Evolutionary conservation across 1,140 invertebrate species (phyloP), one percentile per base, ranked within the genome.

Genomic region (Drosophila subobscura): DNA sequence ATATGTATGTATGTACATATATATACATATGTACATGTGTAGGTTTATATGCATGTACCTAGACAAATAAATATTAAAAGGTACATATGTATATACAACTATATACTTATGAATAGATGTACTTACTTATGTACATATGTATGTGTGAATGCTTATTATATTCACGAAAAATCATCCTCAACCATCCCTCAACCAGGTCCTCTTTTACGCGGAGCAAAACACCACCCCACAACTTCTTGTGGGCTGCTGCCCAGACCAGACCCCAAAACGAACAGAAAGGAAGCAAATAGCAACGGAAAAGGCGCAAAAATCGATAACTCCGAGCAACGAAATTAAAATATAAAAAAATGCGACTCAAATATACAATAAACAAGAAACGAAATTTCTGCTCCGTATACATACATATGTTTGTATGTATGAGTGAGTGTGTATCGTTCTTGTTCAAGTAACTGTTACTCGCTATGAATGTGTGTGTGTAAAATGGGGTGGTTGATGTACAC

Each of bases 241-340:
- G 23, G 53, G 22, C 20, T 10, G 3, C 29, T 33, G 3, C 29
- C 29, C 27, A 29, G 7, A 8, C 29, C 29, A 33, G 7, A 8
- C 29, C 29, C 29, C 7, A 37, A 37, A 12, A 3, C 33, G 1
- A 37, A 4, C 4, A 12, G 33, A 1, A 78, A 65, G 68, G 63
- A 77, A 79, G 58, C 70, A 61, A 79, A 68, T 74, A 58, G 57
- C 59, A 74, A 80, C 56, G 63, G 49, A 66, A 63, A 33, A 60
- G 65, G 72, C 53, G 60, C 12, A 79, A 72, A 79, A 80, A 80
- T 80, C 77, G 76, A 80, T 80, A 80, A 72, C 52, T 37, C 46
- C 59, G 47, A 71, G 67, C 56, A 64, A 54, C 76, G 51, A 76
- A 74, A 77, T 79, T 74, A 78, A 77, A 79, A 80, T 71, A 20